Base-by-base conservation (phyloP, 2,113 vertebrate genomes). In the Petroica traversi region DNA sequence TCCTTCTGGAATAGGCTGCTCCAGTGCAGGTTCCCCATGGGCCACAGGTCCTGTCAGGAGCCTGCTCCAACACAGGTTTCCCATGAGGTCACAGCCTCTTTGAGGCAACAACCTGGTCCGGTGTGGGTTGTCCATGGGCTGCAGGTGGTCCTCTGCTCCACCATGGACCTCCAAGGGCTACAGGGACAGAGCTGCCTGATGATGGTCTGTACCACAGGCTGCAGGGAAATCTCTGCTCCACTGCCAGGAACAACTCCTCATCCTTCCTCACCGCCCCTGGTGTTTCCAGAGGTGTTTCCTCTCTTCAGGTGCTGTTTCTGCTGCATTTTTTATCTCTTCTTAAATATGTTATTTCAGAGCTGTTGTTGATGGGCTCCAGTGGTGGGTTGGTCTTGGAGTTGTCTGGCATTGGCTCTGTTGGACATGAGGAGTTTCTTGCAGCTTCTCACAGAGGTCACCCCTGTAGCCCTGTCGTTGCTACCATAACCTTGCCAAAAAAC, bases 11-110 rank as follows among this genome's bases (percentile, higher is more conserved):
- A 54, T 5, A 34, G 31, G 25, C 25, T 66, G n/a, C 20, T 45
- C 23, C 29, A 41, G 18, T 5, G 16, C 0, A 0, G 5, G 14
- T 9, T 62, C 31, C n/a, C 38, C 12, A 19, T 36, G 19, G 9
- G 34, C 19, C 54, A 61, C 22, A 49, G 67, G 31, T 61, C n/a
- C 46, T 48, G 17, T 38, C 57, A 72, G 67, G 31, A 73, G 34
- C 40, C 67, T 61, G 11, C 7, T 73, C 52, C 26, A 67, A 38
- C 40, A 20, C 29, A n/a, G 19, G 24, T 20, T 67, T 75, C 46
- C 29, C 25, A 15, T 0, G 1, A 38, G 24, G n/a, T 68, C 38
- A 75, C 34, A 68, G 40, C 9, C 59, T 64, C 23, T 64, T 64
- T n/a, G 12, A 26, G 19, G 15, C 36, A 80, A 66, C 24, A 18